These are phyloP conservation scores for Ochropleura leucogaster DNA, from an alignment of 2,888 invertebrate species.

Conservation along the genomic window DNA sequence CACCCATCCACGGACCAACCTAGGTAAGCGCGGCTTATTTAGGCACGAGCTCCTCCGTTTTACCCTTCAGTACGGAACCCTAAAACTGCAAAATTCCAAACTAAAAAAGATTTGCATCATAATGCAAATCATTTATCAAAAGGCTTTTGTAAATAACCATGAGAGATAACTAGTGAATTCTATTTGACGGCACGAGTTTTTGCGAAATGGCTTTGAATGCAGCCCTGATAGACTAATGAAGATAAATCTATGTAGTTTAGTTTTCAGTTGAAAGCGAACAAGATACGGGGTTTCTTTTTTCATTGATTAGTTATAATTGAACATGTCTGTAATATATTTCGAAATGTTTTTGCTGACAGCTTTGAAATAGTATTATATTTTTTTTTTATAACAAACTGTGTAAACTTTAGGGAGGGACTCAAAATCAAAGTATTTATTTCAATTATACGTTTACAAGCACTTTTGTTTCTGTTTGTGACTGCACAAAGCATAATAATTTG, in stretches of 20 bases:
- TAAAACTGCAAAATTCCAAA: neutral
- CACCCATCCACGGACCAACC: too few relatives aligned
- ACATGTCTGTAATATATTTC: neutral
- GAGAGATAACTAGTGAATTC: slow-evolving; percentile 29
- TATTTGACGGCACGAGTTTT: slow-evolving; percentile 19
- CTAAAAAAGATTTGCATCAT: slow-evolving; percentile 10
- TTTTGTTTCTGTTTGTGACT: too few relatives aligned
- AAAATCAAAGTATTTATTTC: too few relatives aligned
- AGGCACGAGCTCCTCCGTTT: too few relatives aligned
- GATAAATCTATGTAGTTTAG: slow-evolving; percentile 33
- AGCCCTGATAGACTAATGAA: slow-evolving; percentile 39
- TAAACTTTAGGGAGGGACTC: too few relatives aligned
- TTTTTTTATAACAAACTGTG: too few relatives aligned
- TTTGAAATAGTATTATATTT: too few relatives aligned
- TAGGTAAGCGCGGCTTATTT: too few relatives aligned
- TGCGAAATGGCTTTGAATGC: slow-evolving; percentile 29
- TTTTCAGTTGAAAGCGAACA: slow-evolving; percentile 16
- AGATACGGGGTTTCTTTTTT: neutral
- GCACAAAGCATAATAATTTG: too few relatives aligned
- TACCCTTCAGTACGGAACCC: too few relatives aligned
- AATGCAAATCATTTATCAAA: slow-evolving; percentile 22
- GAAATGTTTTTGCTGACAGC: neutral
- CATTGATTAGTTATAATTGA: neutral
- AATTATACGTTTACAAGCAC: too few relatives aligned
- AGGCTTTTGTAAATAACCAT: slow-evolving; percentile 19